A percentile compares a stretch with the other conserved stretches of the same genome.
phyloP scores from a whole-genome alignment of 2,797 vertebrate genomes.

The Selene dorsalis region DNA sequence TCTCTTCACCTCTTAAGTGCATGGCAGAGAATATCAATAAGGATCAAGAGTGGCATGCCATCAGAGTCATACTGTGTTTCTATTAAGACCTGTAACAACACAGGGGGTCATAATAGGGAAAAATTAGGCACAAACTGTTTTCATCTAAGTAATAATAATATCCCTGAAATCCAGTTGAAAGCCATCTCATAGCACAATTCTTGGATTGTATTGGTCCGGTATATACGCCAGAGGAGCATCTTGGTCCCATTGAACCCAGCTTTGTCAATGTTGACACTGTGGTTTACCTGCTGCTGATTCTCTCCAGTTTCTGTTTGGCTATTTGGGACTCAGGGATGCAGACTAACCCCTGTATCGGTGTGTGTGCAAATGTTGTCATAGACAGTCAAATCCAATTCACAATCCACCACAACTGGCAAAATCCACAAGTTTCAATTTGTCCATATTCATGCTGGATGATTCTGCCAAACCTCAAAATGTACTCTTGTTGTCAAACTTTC shows the following conservation, averaged over 20 bases:
- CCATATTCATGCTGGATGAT: neutral
- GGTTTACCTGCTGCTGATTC: neutral
- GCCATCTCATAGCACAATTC: conserved; percentile 6
- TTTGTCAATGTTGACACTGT: neutral
- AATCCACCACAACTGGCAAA: neutral
- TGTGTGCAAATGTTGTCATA: neutral
- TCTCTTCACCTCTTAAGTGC: conserved; percentile 58
- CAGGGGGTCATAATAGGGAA: conserved; percentile 36
- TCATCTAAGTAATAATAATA: conserved; percentile 28
- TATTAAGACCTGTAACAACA: conserved; percentile 16
- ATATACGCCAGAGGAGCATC: conserved; percentile 4
- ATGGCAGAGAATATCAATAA: conserved; percentile 71
- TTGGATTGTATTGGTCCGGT: conserved; percentile 4
- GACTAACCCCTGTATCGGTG: neutral
- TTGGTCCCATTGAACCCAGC: conserved; percentile 1
- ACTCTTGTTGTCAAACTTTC: neutral
- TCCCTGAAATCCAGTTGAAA: conserved; percentile 23
- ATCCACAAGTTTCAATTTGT: conserved; percentile 7
- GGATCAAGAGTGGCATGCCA: conserved; percentile 38
- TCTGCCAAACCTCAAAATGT: neutral
- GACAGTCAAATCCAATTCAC: neutral
- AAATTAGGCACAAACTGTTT: conserved; percentile 26
- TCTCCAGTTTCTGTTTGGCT: neutral
- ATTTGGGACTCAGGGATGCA: neutral
- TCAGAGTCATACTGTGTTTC: conserved; percentile 43